Evolutionary conservation across 2,888 invertebrate species (phyloP), one percentile per base, ranked within the genome.

Genomic region (Tachina lurida): DNA sequence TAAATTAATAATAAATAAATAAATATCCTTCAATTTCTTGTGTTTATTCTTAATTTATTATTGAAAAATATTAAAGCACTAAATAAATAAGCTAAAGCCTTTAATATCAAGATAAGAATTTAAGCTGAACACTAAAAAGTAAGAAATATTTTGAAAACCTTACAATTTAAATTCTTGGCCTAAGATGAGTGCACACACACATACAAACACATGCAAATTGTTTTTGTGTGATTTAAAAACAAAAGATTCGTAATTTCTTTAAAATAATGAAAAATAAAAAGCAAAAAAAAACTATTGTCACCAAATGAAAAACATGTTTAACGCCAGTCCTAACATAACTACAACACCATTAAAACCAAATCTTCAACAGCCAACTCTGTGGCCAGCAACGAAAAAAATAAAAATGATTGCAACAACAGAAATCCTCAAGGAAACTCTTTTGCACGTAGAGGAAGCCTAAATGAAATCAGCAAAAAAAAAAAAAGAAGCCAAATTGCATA

Each of bases 221-320:
- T 71, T 56, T 43, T 5, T 60, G 41, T 49, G 41, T 49, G 70
- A 63, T 76, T 71, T 65, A 58, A 83, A 83, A 83, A 77, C 76
- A 83, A 82, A 82, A 76, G 77, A 71, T 68, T 75, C 71, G 82
- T 83, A 86, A 86, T 86, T 86, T 86, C 83, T 86, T 86, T 67
- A 79, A 79, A 68, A 49, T 47, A 78, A 74, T 31, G 43, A 70
- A 78, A 62, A 3, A 49, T 43, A 68, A 63, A 70, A 52, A 52
- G 60, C 56, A 70, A 52, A 54, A 39, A 65, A 49, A 77, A 58
- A 80, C 63, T 71, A 67, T 86, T 86, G 86, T 86, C 86, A 86
- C 83, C 86, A 82, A 83, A 86, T 79, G 86, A 79, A 82, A 85
- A 86, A 86, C 86, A 83, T 86, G 86, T 86, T 86, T 86, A 86